Evolutionary conservation across 2,797 vertebrate genomes (phyloP).

Genomic region (Enteromius viviparus): DNA sequence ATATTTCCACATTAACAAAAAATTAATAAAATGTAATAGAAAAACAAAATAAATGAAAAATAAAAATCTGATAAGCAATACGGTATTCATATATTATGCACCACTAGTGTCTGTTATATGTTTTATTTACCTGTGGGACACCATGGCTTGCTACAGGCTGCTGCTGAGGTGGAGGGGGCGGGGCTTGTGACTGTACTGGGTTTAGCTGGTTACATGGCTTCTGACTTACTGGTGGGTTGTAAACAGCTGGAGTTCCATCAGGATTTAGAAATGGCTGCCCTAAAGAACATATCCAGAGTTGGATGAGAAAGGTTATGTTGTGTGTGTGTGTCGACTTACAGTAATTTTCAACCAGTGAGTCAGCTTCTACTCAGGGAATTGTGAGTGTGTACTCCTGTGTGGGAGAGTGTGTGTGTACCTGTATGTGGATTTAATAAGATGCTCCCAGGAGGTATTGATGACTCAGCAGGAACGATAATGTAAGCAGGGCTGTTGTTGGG

Average conservation of each 20-base stretch:
- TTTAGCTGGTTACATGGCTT: slow-evolving; percentile 78
- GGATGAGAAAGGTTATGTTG: not conserved
- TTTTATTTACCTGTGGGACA: slow-evolving; percentile 81
- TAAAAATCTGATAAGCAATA: not conserved
- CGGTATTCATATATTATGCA: not conserved
- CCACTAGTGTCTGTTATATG: not conserved
- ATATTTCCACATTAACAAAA: not conserved
- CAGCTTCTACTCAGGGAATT: slow-evolving; percentile 6
- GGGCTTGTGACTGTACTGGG: slow-evolving; percentile 68
- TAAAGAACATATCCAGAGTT: slow-evolving; percentile 64
- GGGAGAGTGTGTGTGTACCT: slow-evolving; percentile 73
- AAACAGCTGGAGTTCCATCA: slow-evolving; percentile 91
- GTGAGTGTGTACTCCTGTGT: slow-evolving; percentile 25
- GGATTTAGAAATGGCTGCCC: slow-evolving; percentile 96
- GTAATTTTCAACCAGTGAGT: slow-evolving; percentile 1
- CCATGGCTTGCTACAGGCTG: slow-evolving; percentile 76
- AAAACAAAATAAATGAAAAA: not conserved
- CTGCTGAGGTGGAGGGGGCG: slow-evolving; percentile 73
- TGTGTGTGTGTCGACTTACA: not conserved
- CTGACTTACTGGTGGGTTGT: slow-evolving; percentile 88
- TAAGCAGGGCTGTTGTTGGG: slow-evolving; percentile 81
- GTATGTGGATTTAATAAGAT: slow-evolving; percentile 94
- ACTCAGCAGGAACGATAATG: slow-evolving; percentile 86
- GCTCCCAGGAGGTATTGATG: slow-evolving; percentile 92
- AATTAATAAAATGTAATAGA: not conserved